Evolutionary conservation across 2,797 vertebrate species (phyloP).

Genomic region (Ptychobarbus kaznakovi): DNA sequence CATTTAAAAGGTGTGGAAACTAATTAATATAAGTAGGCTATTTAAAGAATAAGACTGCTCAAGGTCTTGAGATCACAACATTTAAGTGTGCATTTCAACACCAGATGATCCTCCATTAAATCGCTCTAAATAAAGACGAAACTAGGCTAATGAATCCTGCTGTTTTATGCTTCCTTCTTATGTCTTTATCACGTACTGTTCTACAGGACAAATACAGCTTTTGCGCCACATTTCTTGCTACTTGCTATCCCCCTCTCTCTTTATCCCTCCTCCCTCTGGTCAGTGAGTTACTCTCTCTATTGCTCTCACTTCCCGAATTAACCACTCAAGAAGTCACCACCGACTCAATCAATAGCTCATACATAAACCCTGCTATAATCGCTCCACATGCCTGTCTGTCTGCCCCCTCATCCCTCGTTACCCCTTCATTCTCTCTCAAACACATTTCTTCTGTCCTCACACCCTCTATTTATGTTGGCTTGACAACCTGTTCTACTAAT

Average conservation of each 20-base stretch:
- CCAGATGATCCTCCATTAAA: constrained; percentile 24
- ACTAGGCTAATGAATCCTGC: neutral
- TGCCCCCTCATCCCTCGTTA: constrained; percentile 71
- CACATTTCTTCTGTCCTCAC: constrained; percentile 58
- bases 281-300: constrained; percentile 85
- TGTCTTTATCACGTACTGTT: neutral
- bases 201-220: constrained; percentile 35
- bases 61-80: constrained; percentile 36
- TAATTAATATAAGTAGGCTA: constrained; percentile 18
- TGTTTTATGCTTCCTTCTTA: neutral
- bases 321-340: constrained; percentile 89
- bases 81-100: constrained; percentile 17
- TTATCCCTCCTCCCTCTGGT: constrained; percentile 71
- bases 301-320: constrained; percentile 87
- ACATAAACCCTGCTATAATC: constrained; percentile 87
- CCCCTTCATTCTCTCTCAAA: constrained; percentile 50
- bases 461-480: constrained; percentile 36
- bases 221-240: constrained; percentile 54
- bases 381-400: constrained; percentile 63
- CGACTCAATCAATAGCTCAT: constrained; percentile 89
- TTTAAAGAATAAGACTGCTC: constrained; percentile 11
- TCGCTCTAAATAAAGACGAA: neutral
- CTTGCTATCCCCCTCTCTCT: constrained; percentile 58
- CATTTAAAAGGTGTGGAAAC: constrained; percentile 5
- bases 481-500: constrained; percentile 15